Percentiles rank a stretch among this genome's conserved stretches.
phyloP scores from a whole-genome alignment of 2,113 vertebrate genomes.

The Chaetodon auriga region DNA sequence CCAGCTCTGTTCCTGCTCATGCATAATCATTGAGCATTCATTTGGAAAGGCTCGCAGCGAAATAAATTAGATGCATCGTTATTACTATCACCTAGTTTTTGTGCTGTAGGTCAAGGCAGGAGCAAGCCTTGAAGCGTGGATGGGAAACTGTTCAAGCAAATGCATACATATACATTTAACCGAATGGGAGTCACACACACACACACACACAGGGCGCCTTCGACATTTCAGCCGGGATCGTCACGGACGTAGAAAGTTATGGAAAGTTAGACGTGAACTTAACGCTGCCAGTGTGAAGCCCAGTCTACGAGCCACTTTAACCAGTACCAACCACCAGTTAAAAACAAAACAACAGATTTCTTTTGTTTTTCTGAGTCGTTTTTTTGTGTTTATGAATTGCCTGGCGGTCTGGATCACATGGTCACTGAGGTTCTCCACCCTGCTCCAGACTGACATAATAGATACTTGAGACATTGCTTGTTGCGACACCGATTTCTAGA shows the following conservation, averaged over 20 bases:
- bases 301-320: neutral
- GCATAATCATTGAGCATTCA: conserved; percentile 56
- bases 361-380: too few relatives aligned
- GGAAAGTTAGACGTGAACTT: neutral
- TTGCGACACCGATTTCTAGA: neutral
- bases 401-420: too few relatives aligned
- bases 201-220: neutral
- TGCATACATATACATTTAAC: neutral
- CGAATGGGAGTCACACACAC: neutral
- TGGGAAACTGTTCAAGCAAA: neutral
- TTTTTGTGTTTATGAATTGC: too few relatives aligned
- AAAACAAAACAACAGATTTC: neutral
- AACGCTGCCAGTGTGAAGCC: too few relatives aligned
- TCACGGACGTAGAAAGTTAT: neutral
- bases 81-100: conserved; percentile 19
- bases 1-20: conserved; percentile 46
- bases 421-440: too few relatives aligned
- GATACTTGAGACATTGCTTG: neutral
- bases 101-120: conserved; percentile 22
- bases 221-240: neutral
- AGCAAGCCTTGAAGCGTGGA: conserved; percentile 21
- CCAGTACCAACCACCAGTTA: neutral
- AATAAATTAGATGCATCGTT: conserved; percentile 43
- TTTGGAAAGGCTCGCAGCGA: conserved; percentile 42
- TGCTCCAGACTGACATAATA: too few relatives aligned